Evolutionary conservation across 2,797 vertebrate genomes (phyloP), one percentile per base, ranked within the genome.

Genomic region (Syngnathus rostellatus): DNA sequence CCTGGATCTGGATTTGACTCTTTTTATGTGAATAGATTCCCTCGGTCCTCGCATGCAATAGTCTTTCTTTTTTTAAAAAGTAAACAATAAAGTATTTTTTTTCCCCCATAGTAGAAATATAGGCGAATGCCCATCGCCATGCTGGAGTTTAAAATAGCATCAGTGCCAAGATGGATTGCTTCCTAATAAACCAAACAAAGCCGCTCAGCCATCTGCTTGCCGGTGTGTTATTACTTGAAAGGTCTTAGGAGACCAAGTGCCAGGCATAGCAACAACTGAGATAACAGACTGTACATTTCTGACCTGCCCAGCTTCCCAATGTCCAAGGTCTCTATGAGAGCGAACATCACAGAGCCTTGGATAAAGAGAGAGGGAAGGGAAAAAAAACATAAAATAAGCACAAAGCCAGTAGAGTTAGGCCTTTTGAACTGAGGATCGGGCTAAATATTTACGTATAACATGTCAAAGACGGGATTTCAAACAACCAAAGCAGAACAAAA

Each of bases 401-500:
- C 0, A 0, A 72, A 77, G 65, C 63, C 68, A 17, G 73, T 66
- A 51, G 79, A 68, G 67, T 83, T 75, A 82, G 43, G 77, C 69
- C 82, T 89, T 31, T 88, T 90, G 83, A 90, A 87, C 83, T 75
- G 67, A 54, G 77, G 81, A 82, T 73, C 53, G 74, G 70, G 83
- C 77, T 80, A 80, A 88, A 83, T 71, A 82, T 80, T 71, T 64
- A 68, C 40, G 48, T 77, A 85, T 77, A 76, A 83, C 71, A 80
- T 51, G 68, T 80, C 81, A 75, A 55, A 76, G 62, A 64, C 58
- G 54, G 68, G 81, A 82, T 85, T 86, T 81, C 63, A 53, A 51
- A 37, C 31, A 53, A 38, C 17, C 48, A 38, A 21, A 41, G 21
- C 21, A 10, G 10, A 46, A 50, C 37, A 54, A 53, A 39, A 9